Conservation (phyloP, 2,888 invertebrate genomes). For the Patella pellucida region DNA sequence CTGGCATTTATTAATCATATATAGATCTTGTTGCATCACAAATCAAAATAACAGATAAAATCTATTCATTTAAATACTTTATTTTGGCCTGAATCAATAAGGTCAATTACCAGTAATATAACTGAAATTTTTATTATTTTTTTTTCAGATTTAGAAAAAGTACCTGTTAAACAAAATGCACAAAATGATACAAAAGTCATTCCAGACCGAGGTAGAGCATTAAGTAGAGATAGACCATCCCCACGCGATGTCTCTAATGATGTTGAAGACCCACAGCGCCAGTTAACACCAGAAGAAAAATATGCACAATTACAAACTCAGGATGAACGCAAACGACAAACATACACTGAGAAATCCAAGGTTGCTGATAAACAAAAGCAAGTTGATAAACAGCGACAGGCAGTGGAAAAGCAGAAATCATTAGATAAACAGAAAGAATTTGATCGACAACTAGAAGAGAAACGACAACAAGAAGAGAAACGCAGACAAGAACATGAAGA, state of each 20-base stretch:
- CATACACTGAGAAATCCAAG: no score
- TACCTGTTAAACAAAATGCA: constrained; percentile 5
- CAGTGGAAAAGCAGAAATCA: constrained; percentile 2
- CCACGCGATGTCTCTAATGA: not conserved
- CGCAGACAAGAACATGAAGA: not conserved
- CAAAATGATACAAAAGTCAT: not conserved
- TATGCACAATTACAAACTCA: constrained; percentile 7
- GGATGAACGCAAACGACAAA: not conserved
- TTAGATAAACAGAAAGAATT: constrained; percentile 6
- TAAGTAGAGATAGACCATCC: not conserved
- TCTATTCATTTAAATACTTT: no score
- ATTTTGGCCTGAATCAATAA: no score
- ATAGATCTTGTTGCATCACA: no score
- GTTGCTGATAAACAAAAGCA: not conserved
- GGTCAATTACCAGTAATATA: not conserved
- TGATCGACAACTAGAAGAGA: no score
- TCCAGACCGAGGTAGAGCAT: not conserved
- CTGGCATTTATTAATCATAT: no score
- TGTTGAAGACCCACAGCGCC: not conserved
- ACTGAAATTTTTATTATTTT: not conserved
- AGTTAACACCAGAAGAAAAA: constrained; percentile 1
- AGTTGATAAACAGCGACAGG: not conserved
- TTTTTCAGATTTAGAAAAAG: constrained; percentile 1
- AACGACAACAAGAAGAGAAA: not conserved
- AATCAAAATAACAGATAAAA: no score